phyloP scores from a whole-genome alignment of 2,113 vertebrate species.

The human (Homo sapiens) region GRCh38 chr9:114565001-114565500 shows the following conservation, averaged over 20 bases:
- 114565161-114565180: not conserved
- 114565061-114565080: not conserved
- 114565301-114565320: too few relatives aligned
- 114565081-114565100: not conserved
- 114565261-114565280: not conserved
- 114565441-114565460: not conserved
- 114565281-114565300: too few relatives aligned
- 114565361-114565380: not conserved
- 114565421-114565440: not conserved
- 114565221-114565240: not conserved
- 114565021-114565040: not conserved
- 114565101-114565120: not conserved
- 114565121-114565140: not conserved
- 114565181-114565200: not conserved
- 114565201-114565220: not conserved
- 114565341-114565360: not conserved
- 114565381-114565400: not conserved
- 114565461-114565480: not conserved
- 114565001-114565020: not conserved
- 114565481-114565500: not conserved
- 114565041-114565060: not conserved
- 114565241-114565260: not conserved
- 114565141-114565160: not conserved
- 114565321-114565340: too few relatives aligned
- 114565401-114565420: not conserved